These are phyloP conservation scores for Sorex araneus DNA, from an alignment of 2,113 vertebrate genomes.

Conservation along the genomic window DNA sequence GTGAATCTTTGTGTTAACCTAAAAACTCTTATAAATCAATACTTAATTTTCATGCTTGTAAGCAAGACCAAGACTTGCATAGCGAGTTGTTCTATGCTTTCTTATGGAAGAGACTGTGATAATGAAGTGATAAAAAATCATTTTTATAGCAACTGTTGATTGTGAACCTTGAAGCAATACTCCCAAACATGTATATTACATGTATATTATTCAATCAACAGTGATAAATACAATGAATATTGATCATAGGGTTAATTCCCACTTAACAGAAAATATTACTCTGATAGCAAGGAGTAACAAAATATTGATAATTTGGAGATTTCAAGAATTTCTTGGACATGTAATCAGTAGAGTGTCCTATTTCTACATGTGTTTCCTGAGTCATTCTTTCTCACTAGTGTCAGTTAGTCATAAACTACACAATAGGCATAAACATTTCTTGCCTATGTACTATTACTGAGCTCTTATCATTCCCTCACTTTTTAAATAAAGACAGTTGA, in stretches of 20 bases:
- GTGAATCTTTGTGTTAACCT: background rate
- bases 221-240: background rate
- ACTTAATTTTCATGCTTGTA: background rate
- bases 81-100: constrained; percentile 19
- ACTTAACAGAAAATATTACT: constrained; percentile 13
- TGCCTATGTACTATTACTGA: background rate
- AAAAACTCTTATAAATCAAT: background rate
- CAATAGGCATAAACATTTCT: background rate
- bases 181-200: background rate
- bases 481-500: background rate
- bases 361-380: background rate
- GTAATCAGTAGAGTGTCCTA: background rate
- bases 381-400: background rate
- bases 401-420: background rate
- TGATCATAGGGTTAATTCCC: background rate
- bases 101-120: background rate
- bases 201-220: constrained; percentile 17
- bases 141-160: background rate
- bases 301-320: constrained; percentile 49
- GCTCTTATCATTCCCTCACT: background rate
- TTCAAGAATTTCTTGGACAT: constrained; percentile 24
- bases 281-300: constrained; percentile 1
- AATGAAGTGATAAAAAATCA: background rate
- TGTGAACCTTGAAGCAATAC: background rate
- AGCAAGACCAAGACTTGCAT: background rate